Conservation (phyloP, 2,797 vertebrate species). For the Anomalospiza imberbis region DNA sequence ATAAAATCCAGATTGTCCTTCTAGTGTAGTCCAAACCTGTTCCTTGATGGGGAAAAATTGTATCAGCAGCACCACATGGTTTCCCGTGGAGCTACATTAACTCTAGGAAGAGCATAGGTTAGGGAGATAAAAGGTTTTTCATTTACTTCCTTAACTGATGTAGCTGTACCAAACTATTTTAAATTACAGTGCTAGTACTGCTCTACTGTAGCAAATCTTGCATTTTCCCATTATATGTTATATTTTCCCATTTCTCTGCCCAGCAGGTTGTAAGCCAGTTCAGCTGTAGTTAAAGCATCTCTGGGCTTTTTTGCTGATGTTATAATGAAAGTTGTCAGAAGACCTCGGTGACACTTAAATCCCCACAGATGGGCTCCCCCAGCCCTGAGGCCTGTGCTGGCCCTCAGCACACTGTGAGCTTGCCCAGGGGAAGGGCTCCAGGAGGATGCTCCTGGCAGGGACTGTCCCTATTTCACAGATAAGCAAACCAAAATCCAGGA, state of each 20-base stretch:
- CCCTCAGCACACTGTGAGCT: accelerated
- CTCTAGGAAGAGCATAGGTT: not conserved
- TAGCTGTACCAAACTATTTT: not conserved
- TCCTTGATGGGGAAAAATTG: not conserved
- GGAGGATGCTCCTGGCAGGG: not conserved
- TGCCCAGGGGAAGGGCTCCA: not conserved
- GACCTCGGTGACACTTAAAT: not conserved
- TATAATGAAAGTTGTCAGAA: not conserved
- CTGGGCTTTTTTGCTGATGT: not conserved
- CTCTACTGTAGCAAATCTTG: not conserved
- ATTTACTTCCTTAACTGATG: not conserved
- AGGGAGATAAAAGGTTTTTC: not conserved
- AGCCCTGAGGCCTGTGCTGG: not conserved
- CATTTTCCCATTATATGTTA: not conserved
- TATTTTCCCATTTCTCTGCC: not conserved
- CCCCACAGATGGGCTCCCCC: not conserved
- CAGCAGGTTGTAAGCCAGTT: not conserved
- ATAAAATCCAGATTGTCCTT: not conserved
- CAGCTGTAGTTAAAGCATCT: not conserved
- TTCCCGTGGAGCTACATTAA: not conserved
- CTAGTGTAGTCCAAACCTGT: not conserved
- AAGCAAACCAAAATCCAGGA: not conserved
- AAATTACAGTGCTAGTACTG: not conserved
- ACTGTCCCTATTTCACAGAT: not conserved
- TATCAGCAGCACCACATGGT: not conserved